Conservation (phyloP, 1,140 invertebrate species). For the Neodiprion fabricii region DNA sequence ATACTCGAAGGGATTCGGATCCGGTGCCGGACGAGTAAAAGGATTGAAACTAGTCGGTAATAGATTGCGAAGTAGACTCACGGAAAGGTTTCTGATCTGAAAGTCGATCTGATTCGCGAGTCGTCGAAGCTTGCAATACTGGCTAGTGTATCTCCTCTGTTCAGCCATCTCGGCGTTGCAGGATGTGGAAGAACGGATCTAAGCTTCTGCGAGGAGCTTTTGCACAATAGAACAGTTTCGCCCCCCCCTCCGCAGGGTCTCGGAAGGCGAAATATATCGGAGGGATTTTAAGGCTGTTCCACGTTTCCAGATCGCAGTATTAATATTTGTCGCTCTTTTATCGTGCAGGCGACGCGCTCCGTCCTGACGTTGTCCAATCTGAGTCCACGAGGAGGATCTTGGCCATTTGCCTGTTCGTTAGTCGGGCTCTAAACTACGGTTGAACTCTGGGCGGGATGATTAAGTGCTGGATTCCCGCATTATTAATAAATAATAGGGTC, state of each 20-base stretch:
- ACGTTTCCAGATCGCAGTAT: too few species aligned
- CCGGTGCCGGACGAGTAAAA: too few species aligned
- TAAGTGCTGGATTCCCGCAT: constrained; percentile 35
- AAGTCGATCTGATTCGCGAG: constrained; percentile 36
- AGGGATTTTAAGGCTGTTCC: too few species aligned
- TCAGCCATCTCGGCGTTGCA: constrained; percentile 26
- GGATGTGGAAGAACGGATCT: constrained; percentile 20
- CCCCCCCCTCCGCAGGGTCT: too few species aligned
- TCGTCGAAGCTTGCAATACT: constrained; percentile 39
- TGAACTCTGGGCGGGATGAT: neutral
- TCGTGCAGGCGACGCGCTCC: too few species aligned
- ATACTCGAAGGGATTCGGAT: too few species aligned
- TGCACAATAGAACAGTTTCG: too few species aligned
- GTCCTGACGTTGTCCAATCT: too few species aligned
- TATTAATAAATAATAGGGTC: constrained; percentile 41
- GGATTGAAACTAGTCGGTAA: too few species aligned
- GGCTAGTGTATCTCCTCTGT: constrained; percentile 36
- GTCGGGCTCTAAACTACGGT: neutral
- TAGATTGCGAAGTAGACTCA: constrained; percentile 50
- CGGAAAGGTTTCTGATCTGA: constrained; percentile 63
- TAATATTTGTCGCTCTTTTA: too few species aligned
- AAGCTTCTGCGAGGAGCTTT: constrained; percentile 23
- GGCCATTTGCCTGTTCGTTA: constrained; percentile 6
- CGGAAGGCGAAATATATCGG: too few species aligned
- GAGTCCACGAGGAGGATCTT: neutral